phyloP scores from a whole-genome alignment of 2,113 vertebrate genomes.

The Asarcornis scutulata region DNA sequence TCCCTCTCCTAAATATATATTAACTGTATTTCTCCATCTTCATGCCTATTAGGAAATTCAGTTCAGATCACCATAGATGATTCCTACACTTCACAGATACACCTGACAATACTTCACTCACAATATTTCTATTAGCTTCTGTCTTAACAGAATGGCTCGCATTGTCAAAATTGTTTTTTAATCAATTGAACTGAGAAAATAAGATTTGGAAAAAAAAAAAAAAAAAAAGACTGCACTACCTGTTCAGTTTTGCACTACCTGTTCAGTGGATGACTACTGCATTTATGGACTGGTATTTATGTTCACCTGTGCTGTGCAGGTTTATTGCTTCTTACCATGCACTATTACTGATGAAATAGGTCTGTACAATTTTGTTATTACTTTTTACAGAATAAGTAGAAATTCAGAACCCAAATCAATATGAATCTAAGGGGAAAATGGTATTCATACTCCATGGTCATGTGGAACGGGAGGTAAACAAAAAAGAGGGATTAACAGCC shows the following conservation, averaged over 20 bases:
- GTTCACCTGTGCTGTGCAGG: background rate
- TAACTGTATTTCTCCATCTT: background rate
- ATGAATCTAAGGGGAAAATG: background rate
- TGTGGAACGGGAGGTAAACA: background rate
- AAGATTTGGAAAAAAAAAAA: background rate
- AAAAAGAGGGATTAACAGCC: background rate
- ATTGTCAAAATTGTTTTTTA: conserved; percentile 1
- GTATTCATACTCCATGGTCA: background rate
- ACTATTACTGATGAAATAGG: background rate
- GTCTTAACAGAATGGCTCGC: conserved; percentile 31
- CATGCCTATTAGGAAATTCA: background rate
- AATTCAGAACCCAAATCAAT: background rate
- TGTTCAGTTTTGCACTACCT: background rate
- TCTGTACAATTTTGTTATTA: conserved; percentile 18
- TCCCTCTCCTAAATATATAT: background rate
- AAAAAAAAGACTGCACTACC: background rate
- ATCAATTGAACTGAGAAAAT: conserved; percentile 20
- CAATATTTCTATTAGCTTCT: conserved; percentile 2
- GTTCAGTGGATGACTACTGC: background rate
- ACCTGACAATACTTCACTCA: background rate
- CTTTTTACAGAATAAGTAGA: conserved; percentile 12
- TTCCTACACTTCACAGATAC: background rate
- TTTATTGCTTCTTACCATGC: conserved; percentile 17
- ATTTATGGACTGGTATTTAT: conserved; percentile 42
- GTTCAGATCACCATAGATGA: background rate